Evolutionary conservation across 2,888 invertebrate species (phyloP), one percentile per base, ranked within the genome.

Genomic region (Agelastica alni): DNA sequence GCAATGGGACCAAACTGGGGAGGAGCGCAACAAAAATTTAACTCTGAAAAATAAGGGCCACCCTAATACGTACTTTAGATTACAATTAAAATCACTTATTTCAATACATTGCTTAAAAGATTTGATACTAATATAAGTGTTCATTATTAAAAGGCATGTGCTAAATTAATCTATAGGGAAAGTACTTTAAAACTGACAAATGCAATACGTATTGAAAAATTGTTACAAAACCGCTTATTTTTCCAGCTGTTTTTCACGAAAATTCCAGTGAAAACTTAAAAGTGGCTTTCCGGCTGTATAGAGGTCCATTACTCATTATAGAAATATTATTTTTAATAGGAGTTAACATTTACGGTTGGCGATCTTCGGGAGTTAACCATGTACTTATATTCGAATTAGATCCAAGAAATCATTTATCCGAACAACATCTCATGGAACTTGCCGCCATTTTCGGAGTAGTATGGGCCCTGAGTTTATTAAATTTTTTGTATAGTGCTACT

Each of bases 321-420:
- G 82, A 88, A 61, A 88, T 88, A 70, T 77, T 89, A 34, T 89
- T 90, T 72, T 78, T 91, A 17, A 85, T 91, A 75, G 90, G 90
- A 39, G 83, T 90, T 39, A 91, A 91, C 75, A 87, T 89, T 0
- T 89, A 89, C 69, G 89, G 89, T 17, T 91, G 90, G 90, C 76
- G 90, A 53, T 86, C 88, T 6, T 88, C 89, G 0, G 91, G 91
- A 9, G 90, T 91, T 2, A 91, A 91, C 72, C 91, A 91, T 74
- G 90, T 91, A 10, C 80, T 91, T 2, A 91, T 91, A 57, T 91
- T 91, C 70, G 91, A 91, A 73, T 76, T 92, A 56, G 89, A 91
- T 77, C 91, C 91, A 0, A 77, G 91, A 39, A 87, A 88, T 72
- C 89, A 91, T 76, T 76, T 86, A 3, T 84, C 85, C 0, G 89